Percentiles rank a stretch among this genome's conserved stretches.
phyloP scores from a whole-genome alignment of 2,797 vertebrate species.

The Danio jaintianensis region DNA sequence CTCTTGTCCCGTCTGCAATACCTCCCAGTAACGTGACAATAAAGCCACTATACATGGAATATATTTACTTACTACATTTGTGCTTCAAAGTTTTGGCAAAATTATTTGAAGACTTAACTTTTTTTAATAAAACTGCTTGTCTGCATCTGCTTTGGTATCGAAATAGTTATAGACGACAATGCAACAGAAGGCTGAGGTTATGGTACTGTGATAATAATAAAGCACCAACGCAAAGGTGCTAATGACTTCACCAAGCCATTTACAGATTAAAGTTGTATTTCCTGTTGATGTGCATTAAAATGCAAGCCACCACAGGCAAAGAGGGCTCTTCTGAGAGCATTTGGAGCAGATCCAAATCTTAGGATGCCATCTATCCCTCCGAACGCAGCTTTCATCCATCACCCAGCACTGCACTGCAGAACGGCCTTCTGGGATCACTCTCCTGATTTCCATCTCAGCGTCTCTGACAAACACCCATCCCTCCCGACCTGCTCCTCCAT shows the following conservation, averaged over 20 bases:
- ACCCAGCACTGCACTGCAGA: constrained; percentile 40
- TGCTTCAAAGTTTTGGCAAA: too few relatives aligned
- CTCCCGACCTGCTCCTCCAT: constrained; percentile 16
- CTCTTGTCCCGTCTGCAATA: too few relatives aligned
- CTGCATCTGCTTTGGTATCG: background rate
- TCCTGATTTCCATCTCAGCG: constrained; percentile 18
- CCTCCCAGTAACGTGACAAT: too few relatives aligned
- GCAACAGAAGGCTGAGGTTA: too few relatives aligned
- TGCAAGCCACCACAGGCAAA: constrained; percentile 5
- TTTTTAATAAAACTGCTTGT: too few relatives aligned
- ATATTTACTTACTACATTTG: too few relatives aligned
- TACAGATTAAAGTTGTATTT: constrained; percentile 16
- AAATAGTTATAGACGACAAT: too few relatives aligned
- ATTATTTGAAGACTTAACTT: too few relatives aligned
- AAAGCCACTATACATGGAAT: too few relatives aligned
- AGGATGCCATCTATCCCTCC: constrained; percentile 33
- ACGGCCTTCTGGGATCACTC: constrained; percentile 20
- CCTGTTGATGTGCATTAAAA: constrained; percentile 31
- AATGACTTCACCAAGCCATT: constrained; percentile 1
- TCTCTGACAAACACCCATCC: constrained; percentile 28
- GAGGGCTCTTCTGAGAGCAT: constrained; percentile 30
- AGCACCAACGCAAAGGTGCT: background rate
- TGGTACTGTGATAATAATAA: background rate
- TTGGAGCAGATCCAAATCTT: constrained; percentile 36
- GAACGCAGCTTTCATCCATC: constrained; percentile 40